Conservation (phyloP, 2,888 invertebrate species). For the Scaptomyza tumidula region DNA sequence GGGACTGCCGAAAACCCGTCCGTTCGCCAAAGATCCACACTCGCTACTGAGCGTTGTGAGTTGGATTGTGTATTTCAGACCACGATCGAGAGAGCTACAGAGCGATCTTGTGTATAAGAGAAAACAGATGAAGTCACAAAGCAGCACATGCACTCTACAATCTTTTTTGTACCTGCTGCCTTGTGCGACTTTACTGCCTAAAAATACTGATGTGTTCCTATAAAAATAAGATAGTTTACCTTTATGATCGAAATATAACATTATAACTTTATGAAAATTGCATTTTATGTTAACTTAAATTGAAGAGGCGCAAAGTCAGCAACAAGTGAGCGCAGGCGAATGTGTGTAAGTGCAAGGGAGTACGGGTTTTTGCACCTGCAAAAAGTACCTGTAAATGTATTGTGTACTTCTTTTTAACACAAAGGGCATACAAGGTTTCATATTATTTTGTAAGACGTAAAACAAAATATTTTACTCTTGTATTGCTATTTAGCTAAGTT, state of each 20-base stretch:
- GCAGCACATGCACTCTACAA: constrained; percentile 14
- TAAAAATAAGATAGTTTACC: no score
- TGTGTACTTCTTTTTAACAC: neutral
- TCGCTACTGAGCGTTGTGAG: constrained; percentile 42
- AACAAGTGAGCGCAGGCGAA: neutral
- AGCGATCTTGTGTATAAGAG: constrained; percentile 29
- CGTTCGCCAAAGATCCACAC: constrained; percentile 62
- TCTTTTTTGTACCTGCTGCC: constrained; percentile 4
- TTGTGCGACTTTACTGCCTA: neutral
- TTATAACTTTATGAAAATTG: neutral
- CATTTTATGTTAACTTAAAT: neutral
- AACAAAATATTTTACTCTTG: neutral
- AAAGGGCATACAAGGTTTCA: neutral
- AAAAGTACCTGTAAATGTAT: constrained; percentile 5
- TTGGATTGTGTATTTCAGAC: constrained; percentile 11
- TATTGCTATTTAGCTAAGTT: neutral
- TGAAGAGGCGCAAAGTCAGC: neutral
- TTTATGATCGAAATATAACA: neutral
- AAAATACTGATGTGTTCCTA: neutral
- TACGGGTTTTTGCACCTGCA: constrained; percentile 6
- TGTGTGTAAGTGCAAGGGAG: constrained; percentile 3
- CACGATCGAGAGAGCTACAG: constrained; percentile 18
- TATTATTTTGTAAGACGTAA: neutral
- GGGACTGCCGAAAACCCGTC: constrained; percentile 55
- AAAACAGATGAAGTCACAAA: constrained; percentile 27